Evolutionary conservation across 30 jellyfish, hydroid and myxozoan species (phyloP).

Genomic region (Aurelia aurita): DNA sequence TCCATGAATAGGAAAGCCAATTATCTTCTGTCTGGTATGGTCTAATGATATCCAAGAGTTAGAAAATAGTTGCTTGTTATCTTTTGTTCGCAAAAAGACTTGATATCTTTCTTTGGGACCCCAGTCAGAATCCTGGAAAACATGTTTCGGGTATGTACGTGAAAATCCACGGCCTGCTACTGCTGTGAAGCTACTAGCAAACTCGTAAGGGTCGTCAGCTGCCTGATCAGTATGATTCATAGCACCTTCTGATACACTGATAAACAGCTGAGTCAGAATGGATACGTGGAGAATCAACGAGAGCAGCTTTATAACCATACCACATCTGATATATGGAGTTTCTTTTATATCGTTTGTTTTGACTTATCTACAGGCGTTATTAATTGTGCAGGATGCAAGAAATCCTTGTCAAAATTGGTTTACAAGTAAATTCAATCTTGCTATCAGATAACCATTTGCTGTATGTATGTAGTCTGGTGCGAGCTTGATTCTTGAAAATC

Average conservation of each 20-base stretch:
- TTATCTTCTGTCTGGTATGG: conserved; percentile 30
- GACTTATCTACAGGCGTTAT: too few species aligned
- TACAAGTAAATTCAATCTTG: too few species aligned
- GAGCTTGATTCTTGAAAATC: too few species aligned
- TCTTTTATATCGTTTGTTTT: too few species aligned
- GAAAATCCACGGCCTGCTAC: conserved; percentile 59
- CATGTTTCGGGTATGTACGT: conserved; percentile 31
- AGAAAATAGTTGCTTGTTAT: conserved; percentile 47
- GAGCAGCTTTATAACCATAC: conserved; percentile 28
- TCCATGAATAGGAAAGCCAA: conserved; percentile 85
- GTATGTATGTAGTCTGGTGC: too few species aligned
- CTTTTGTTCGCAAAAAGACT: conserved; percentile 66
- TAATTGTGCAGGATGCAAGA: too few species aligned
- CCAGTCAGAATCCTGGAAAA: conserved; percentile 45
- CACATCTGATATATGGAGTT: not conserved
- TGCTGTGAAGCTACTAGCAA: conserved; percentile 42
- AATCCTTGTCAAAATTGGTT: too few species aligned
- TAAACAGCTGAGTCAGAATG: too few species aligned
- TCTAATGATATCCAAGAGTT: conserved; percentile 77
- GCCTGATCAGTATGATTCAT: not conserved
- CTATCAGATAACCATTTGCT: too few species aligned
- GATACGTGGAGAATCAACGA: not conserved
- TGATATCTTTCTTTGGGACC: conserved; percentile 15
- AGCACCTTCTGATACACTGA: too few species aligned
- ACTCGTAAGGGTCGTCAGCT: not conserved